Conservation (phyloP, 2,113 vertebrate genomes). For the Mormyrus lacerda region DNA sequence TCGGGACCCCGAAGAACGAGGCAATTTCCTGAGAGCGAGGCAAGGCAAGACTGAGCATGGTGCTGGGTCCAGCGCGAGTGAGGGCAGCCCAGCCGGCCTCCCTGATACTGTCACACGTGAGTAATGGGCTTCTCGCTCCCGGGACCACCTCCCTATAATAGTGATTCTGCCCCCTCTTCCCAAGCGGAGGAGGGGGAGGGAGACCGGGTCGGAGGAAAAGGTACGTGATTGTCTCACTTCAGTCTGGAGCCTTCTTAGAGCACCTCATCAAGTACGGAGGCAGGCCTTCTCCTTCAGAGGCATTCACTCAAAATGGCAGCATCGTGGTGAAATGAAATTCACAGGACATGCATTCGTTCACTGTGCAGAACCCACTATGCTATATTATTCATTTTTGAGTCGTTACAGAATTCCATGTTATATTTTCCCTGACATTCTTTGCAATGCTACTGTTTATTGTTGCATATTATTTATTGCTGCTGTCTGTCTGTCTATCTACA, state of each 20-base stretch:
- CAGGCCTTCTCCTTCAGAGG: neutral
- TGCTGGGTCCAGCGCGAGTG: constrained; percentile 37
- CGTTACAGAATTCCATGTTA: too few species aligned
- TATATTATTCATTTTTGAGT: too few species aligned
- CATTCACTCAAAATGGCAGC: neutral
- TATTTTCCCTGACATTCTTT: too few species aligned
- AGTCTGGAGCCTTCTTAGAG: neutral
- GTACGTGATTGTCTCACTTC: neutral
- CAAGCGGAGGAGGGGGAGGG: constrained; percentile 39
- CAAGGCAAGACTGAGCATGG: constrained; percentile 14
- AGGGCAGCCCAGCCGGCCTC: constrained; percentile 45
- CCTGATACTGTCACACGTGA: constrained; percentile 60
- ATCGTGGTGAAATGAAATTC: neutral
- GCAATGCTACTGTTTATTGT: neutral
- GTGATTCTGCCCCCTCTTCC: constrained; percentile 57
- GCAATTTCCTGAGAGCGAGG: constrained; percentile 59
- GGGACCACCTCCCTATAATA: constrained; percentile 59
- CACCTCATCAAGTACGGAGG: neutral
- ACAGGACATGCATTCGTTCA: neutral
- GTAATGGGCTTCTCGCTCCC: constrained; percentile 55
- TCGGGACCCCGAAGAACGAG: constrained; percentile 63
- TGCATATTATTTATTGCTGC: neutral
- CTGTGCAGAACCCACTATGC: neutral
- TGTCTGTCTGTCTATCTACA: neutral
- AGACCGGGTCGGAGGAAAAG: constrained; percentile 25